phyloP scores from a whole-genome alignment of 2,888 invertebrate genomes.

The Stenotaenia linearis region DNA sequence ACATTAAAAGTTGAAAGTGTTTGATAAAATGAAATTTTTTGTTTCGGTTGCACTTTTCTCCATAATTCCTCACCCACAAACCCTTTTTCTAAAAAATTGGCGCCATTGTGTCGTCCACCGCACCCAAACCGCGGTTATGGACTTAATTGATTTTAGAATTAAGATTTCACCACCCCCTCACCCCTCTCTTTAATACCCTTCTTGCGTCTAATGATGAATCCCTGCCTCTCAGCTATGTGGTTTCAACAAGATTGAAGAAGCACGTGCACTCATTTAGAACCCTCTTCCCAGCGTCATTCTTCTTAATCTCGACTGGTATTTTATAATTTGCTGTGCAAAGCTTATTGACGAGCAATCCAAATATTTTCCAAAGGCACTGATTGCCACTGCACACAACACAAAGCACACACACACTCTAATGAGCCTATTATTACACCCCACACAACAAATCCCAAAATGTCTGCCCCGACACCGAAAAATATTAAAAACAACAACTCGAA shows the following conservation, averaged over 20 bases:
- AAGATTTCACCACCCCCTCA: conserved; percentile 6
- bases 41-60: too few relatives aligned
- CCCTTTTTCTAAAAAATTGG: neutral
- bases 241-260: conserved; percentile 16
- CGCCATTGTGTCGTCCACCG: neutral
- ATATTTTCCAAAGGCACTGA: conserved; percentile 13
- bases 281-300: conserved; percentile 17
- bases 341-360: conserved; percentile 15
- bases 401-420: neutral
- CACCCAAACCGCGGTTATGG: conserved; percentile 22
- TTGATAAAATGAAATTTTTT: too few relatives aligned
- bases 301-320: conserved; percentile 32
- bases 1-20: too few relatives aligned
- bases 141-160: conserved; percentile 33
- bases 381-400: neutral
- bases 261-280: conserved; percentile 19
- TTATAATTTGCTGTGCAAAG: conserved; percentile 33
- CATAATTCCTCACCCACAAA: neutral
- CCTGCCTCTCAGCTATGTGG: conserved; percentile 8
- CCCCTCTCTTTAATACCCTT: conserved; percentile 27
- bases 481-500: neutral
- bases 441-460: neutral
- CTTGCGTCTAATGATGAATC: conserved; percentile 29
- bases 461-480: neutral
- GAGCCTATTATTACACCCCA: neutral